phyloP scores from a whole-genome alignment of 23 tunicate genomes.

The Styela plicata region DNA sequence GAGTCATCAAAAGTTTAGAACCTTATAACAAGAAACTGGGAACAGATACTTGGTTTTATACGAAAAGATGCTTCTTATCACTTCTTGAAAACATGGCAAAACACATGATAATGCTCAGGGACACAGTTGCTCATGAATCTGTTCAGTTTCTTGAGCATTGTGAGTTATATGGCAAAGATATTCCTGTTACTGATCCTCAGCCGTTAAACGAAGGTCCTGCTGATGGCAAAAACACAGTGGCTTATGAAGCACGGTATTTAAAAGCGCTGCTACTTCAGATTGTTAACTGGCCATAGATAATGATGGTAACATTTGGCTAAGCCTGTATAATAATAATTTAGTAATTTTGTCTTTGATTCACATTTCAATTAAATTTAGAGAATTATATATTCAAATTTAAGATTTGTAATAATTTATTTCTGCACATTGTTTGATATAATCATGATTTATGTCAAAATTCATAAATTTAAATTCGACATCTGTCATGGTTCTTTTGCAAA shows the following conservation, averaged over 20 bases:
- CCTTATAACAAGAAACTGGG: slow-evolving; percentile 98
- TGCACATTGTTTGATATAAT: too few relatives aligned
- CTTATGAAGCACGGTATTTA: slow-evolving; percentile 86
- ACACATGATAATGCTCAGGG: slow-evolving; percentile 85
- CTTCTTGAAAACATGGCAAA: slow-evolving; percentile 88
- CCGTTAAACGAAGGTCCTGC: slow-evolving; percentile 55
- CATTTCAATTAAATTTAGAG: too few relatives aligned
- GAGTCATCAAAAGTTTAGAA: slow-evolving; percentile 95
- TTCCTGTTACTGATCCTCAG: slow-evolving; percentile 50
- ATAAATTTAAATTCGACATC: too few relatives aligned
- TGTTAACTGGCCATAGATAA: slow-evolving; percentile 79
- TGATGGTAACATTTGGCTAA: too few relatives aligned
- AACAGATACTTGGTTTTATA: slow-evolving; percentile 98
- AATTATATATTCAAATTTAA: too few relatives aligned
- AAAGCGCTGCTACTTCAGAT: slow-evolving; percentile 78
- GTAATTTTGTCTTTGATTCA: too few relatives aligned
- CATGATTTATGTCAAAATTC: too few relatives aligned
- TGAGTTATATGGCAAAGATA: slow-evolving; percentile 81
- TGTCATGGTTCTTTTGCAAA: too few relatives aligned
- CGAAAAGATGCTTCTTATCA: slow-evolving; percentile 82
- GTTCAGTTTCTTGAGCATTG: slow-evolving; percentile 86
- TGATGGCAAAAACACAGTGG: slow-evolving; percentile 89
- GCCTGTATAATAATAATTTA: too few relatives aligned
- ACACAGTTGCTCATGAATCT: slow-evolving; percentile 68
- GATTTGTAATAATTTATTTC: too few relatives aligned